A percentile compares a stretch with the other conserved stretches of the same genome.
These are phyloP conservation scores for Ips typographus DNA, from an alignment of 1,140 invertebrate species.

Conservation along the genomic window DNA sequence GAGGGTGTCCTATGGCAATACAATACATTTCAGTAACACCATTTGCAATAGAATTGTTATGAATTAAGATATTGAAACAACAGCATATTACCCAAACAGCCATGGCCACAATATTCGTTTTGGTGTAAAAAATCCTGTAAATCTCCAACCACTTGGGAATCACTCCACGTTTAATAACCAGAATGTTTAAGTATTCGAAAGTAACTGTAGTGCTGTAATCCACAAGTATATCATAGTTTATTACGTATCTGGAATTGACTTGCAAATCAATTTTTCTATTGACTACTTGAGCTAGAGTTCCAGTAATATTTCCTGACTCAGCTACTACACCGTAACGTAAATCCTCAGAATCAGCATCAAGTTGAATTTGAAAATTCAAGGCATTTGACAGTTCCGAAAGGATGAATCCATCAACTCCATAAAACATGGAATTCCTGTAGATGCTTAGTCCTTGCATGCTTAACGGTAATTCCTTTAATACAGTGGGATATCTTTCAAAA, in stretches of 20 bases:
- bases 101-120: background rate
- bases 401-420: conserved; percentile 25
- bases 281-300: conserved; percentile 6
- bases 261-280: conserved; percentile 18
- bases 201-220: conserved; percentile 12
- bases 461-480: background rate
- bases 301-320: conserved; percentile 10
- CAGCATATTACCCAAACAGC: conserved; percentile 3
- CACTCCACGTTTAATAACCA: conserved; percentile 13
- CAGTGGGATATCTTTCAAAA: conserved; percentile 26
- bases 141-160: conserved; percentile 28
- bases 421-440: conserved; percentile 15
- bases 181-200: conserved; percentile 24
- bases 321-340: conserved; percentile 9
- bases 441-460: conserved; percentile 1
- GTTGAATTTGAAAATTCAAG: conserved; percentile 24
- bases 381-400: conserved; percentile 9
- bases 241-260: conserved; percentile 25
- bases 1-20: conserved; percentile 10
- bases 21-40: conserved; percentile 14
- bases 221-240: background rate
- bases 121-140: background rate
- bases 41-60: background rate
- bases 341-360: background rate
- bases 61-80: conserved; percentile 1